Base-by-base conservation (phyloP, 2,113 vertebrate species). In the Labrus mixtus region DNA sequence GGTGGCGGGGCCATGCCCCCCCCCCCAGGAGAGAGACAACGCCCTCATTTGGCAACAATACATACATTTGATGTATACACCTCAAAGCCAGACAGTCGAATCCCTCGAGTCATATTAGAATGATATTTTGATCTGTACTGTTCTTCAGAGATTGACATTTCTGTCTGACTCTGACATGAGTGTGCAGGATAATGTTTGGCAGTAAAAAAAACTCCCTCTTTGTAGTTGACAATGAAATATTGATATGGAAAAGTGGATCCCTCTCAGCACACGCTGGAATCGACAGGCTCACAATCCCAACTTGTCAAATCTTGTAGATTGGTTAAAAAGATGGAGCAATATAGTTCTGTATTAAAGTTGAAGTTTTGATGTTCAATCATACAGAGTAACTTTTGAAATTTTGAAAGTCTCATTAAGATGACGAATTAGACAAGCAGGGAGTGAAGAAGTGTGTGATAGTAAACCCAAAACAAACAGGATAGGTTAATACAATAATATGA, bases 1-100 rank as follows among this genome's bases (percentile, higher is more conserved):
- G 62, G 72, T 78, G 80, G 81, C 13, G 10, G 46, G 16, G 25
- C n/a, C 61, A 67, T 60, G 56, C 73, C 57, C 74, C 29, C 76
- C 8, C 41, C 76, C 6, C 36, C 25, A 17, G 41, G 20, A 57
- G 20, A 11, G 11, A 64, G 33, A 29, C n/a, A 37, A 25, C 51
- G 15, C 23, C 5, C 45, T 23, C 22, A 58, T 76, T 72, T 70
- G 11, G 50, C 29, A 86, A 60, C 45, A 39, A 10, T 68, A 51
- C 50, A 43, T 39, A 39, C 39, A 41, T 9, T 11, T 45, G 11
- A 41, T 41, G 11, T 41, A 41, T 51, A 19, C 19, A 67, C 22
- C 57, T 78, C 46, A 13, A 65, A 58, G 43, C 9, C 45, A 29
- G 3, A 8, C 16, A 39, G 36, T 36, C 36, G 43, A 39, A 63